Evolutionary conservation across 2,888 invertebrate species (phyloP).

Genomic region (Folsomia candida): DNA sequence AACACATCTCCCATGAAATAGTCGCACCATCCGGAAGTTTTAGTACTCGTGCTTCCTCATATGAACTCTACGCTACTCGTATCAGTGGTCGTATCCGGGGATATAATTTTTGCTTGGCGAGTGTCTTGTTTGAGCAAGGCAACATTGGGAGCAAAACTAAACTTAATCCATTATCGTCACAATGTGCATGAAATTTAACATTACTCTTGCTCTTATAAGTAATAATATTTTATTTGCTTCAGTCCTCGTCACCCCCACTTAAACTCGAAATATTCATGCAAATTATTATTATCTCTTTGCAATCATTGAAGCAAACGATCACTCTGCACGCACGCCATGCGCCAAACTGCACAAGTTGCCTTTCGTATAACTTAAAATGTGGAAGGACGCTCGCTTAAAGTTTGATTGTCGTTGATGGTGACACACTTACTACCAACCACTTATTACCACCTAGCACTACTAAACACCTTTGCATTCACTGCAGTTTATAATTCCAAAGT

Average conservation of each 20-base stretch:
- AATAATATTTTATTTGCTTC: neutral
- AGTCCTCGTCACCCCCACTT: neutral
- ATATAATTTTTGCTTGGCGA: no score
- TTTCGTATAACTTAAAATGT: no score
- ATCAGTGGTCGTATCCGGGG: no score
- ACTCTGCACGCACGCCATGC: neutral
- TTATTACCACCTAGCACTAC: no score
- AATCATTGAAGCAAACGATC: neutral
- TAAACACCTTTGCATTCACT: neutral
- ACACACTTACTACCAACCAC: constrained; percentile 8
- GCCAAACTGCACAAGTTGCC: no score
- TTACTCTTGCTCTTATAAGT: no score
- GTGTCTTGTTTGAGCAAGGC: no score
- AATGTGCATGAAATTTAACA: neutral
- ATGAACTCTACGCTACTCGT: no score
- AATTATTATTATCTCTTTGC: neutral
- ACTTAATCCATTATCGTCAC: neutral
- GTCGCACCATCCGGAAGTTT: no score
- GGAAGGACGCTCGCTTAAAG: neutral
- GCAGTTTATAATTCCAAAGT: neutral
- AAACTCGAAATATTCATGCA: neutral
- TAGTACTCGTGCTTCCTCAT: no score
- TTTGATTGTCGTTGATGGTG: neutral
- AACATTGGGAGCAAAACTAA: no score
- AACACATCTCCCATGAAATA: no score